Percentiles rank a stretch among this genome's conserved stretches.
Conservation (phyloP, 2,113 vertebrate species). For the Oreotrochilus melanogaster region DNA sequence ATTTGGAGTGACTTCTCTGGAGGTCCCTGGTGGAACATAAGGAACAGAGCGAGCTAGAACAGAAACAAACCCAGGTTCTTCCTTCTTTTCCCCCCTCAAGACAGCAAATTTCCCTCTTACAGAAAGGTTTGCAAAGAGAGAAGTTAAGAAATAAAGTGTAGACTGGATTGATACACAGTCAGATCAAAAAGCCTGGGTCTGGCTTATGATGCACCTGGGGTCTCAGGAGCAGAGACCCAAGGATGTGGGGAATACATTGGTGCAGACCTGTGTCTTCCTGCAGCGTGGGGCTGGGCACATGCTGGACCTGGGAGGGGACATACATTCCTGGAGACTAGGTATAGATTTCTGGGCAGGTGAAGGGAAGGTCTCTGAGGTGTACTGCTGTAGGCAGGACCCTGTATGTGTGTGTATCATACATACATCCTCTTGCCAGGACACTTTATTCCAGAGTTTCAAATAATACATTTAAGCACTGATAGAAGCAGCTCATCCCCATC, state of each 20-base stretch:
- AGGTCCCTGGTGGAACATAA: background rate
- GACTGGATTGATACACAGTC: background rate
- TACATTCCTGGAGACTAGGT: background rate
- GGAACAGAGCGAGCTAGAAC: background rate
- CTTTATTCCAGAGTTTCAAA: background rate
- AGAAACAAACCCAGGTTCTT: background rate
- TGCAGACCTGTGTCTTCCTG: background rate
- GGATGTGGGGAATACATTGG: background rate
- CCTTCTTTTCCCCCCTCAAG: background rate
- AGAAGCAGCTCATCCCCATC: background rate
- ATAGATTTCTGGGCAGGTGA: background rate
- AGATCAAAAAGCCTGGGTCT: background rate
- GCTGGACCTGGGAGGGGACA: accelerated
- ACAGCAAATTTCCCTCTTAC: background rate
- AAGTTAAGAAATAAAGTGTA: background rate
- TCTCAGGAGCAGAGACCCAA: background rate
- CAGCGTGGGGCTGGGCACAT: background rate
- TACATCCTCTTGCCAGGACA: background rate
- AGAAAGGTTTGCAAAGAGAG: background rate
- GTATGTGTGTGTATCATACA: background rate
- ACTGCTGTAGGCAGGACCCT: background rate
- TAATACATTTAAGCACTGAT: background rate
- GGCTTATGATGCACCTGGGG: background rate
- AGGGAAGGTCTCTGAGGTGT: background rate
- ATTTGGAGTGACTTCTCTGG: background rate